Evolutionary conservation across 2,797 vertebrate genomes (phyloP).

Genomic region (Danio kyathit): DNA sequence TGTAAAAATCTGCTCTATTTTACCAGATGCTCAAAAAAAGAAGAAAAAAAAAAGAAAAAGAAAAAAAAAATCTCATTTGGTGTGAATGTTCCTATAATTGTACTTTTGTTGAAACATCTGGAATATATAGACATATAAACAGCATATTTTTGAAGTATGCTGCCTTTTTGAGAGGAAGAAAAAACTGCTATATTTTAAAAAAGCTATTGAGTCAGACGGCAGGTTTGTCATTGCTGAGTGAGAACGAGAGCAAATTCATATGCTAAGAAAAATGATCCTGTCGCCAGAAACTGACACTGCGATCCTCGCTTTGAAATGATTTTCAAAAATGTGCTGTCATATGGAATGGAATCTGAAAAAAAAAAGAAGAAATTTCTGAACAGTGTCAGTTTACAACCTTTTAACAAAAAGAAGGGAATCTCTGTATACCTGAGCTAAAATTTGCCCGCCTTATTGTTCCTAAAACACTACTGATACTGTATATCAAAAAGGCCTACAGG

Average conservation of each 20-base stretch:
- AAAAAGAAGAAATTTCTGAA: neutral
- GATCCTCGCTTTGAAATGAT: neutral
- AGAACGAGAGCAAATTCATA: slow-evolving; percentile 23
- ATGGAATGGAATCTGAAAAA: neutral
- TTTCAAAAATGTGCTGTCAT: slow-evolving; percentile 15
- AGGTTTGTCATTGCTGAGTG: slow-evolving; percentile 24
- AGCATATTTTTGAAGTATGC: slow-evolving; percentile 45
- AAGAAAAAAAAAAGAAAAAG: too few relatives aligned
- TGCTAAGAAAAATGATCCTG: neutral
- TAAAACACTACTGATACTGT: neutral
- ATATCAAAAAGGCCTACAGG: neutral
- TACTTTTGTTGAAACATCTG: slow-evolving; percentile 37
- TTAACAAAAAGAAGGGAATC: slow-evolving; percentile 10
- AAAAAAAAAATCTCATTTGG: neutral
- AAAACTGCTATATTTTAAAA: neutral
- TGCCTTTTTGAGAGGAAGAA: slow-evolving; percentile 3
- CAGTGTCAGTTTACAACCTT: slow-evolving; percentile 9
- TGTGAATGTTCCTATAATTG: neutral
- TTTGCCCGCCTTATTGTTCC: neutral
- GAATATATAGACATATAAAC: slow-evolving; percentile 19
- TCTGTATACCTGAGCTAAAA: slow-evolving; percentile 5
- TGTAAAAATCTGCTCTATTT: slow-evolving; percentile 20
- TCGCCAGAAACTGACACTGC: neutral
- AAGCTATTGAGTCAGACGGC: slow-evolving; percentile 1
- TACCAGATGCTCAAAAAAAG: neutral